phyloP scores from a whole-genome alignment of 2,888 invertebrate genomes.

The Melanchra persicariae region DNA sequence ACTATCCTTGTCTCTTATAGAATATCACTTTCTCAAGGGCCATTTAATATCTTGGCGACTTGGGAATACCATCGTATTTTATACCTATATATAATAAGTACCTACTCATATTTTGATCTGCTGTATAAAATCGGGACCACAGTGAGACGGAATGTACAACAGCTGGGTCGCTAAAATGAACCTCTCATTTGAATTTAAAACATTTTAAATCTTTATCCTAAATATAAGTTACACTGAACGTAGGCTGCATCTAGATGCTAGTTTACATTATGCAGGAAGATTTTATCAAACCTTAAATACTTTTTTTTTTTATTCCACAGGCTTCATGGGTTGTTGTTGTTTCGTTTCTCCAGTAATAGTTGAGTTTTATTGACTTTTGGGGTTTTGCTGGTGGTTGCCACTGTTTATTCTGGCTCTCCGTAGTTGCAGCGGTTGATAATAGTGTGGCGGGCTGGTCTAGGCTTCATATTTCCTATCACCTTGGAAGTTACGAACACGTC shows the following conservation, averaged over 20 bases:
- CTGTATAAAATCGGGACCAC: not conserved
- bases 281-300: not conserved
- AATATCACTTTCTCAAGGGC: not conserved
- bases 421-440: too few species aligned
- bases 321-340: not conserved
- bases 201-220: not conserved
- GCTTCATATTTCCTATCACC: too few species aligned
- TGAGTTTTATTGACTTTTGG: too few species aligned
- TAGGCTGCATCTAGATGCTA: not conserved
- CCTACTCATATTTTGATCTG: not conserved
- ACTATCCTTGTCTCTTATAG: too few species aligned
- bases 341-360: too few species aligned
- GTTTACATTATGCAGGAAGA: too few species aligned
- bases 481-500: too few species aligned
- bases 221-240: not conserved
- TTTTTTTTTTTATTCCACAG: not conserved
- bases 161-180: conserved; percentile 10
- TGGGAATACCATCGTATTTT: not conserved
- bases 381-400: too few species aligned
- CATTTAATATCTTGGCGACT: not conserved
- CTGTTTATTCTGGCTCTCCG: too few species aligned
- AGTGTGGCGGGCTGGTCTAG: too few species aligned
- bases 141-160: conserved; percentile 8
- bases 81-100: too few species aligned
- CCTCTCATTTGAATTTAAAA: conserved; percentile 16